Base-by-base conservation (phyloP, 2,797 vertebrate genomes). In the Eleutherodactylus coqui region DNA sequence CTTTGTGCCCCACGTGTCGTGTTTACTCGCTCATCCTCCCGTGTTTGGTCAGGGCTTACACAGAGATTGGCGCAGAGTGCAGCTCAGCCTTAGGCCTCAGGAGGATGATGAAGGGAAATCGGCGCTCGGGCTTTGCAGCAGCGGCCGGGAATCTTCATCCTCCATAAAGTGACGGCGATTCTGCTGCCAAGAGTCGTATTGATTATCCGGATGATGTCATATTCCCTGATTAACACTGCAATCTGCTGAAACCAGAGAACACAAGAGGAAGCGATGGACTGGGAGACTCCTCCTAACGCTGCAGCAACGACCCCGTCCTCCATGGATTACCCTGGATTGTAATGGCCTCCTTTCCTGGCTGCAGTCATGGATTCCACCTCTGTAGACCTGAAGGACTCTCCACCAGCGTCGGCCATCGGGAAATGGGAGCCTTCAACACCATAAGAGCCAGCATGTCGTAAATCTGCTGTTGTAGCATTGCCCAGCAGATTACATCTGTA, bases 201-300 rank as follows among this genome's bases (percentile, higher is more conserved):
- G 85, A 87, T 87, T 70, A 70, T n/a, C 14, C 1, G 79, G 17
- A 41, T 87, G 85, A 87, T 78, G 85, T 87, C 80, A 87, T 85
- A 13, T 24, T 43, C n/a, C 49, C 75, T 84, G 55, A 64, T 53
- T 69, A 70, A 7, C 45, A 32, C 60, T 32, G 83, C 41, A 60
- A 29, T 36, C n/a, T 43, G 14, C 41, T 45, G 32, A 38, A 43
- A 51, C 43, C 17, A 53, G 49, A 47, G 62, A 81, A 38, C 49
- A 24, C 27, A 81, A 27, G 38, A 17, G 62, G 19, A 70, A 2
- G 8, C n/a, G 34, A n/a, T n/a, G n/a, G n/a, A n/a, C n/a, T n/a
- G 6, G 5, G 67, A 34, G 60, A 64, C 14, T 2, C 60, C 60
- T 10, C 67, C 21, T 24, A 9, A n/a, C 2, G 6, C 34, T 62